Evolutionary conservation across 2,888 invertebrate genomes (phyloP), one percentile per base, ranked within the genome.

Genomic region (Cynaeus angustus): DNA sequence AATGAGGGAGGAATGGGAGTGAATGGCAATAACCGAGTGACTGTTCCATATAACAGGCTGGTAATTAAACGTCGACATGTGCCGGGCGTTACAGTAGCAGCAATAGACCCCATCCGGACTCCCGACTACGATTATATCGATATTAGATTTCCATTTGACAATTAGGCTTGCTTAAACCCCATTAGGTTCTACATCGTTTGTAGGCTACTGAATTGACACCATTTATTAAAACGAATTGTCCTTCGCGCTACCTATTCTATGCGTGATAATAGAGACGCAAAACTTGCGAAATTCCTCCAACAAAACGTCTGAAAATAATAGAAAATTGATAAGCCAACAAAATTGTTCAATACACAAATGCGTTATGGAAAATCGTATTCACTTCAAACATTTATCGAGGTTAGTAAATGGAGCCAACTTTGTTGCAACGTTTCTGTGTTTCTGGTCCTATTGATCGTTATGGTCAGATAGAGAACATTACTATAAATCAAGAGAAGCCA

Each of bases 1-100:
- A 59, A 45, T 45, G 26, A 14, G 59, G 59, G 46, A 43, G 59
- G 16, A 59, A 61, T 37, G 33, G 48, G 48, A 50, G 61, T 38
- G 61, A 61, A 61, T 38, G 48, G 48, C 61, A 61, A 61, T 61
- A 61, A 61, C 48, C 37, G 61, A 21, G 45, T 61, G 61, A 37
- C 61, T 61, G 50, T 48, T 48, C 61, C 61, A 50, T 50, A 61
- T 50, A 61, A 61, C 61, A 50, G 61, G 38, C 48, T 59, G 37
- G 61, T 61, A 61, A 61, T 61, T 61, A 61, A 61, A 61, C 61
- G 61, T 61, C 61, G 61, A 61, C 61, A 61, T 61, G 61, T 61
- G 61, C 61, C 61, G 61, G 61, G 61, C 61, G 61, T 61, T 48
- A 61, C 61, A 61, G 48, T 46, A 58, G 43, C 43, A 58, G 61